These are phyloP conservation scores for Dryomyza anilis DNA, from an alignment of 2,888 invertebrate species.

Conservation along the genomic window DNA sequence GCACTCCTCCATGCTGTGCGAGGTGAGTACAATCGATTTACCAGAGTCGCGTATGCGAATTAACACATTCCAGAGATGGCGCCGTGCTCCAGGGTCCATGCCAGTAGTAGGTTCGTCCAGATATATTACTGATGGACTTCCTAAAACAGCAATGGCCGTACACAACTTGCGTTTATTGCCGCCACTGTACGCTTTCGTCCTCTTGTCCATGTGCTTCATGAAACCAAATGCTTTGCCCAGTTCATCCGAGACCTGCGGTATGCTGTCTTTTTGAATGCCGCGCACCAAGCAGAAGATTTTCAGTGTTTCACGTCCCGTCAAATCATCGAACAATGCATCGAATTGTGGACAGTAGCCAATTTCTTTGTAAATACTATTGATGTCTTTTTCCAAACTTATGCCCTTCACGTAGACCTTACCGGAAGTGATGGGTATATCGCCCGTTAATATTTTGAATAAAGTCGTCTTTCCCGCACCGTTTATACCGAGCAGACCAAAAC, in stretches of 20 bases:
- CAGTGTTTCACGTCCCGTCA: slow-evolving; percentile 74
- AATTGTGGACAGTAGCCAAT: slow-evolving; percentile 80
- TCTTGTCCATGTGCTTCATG: slow-evolving; percentile 68
- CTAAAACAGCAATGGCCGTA: slow-evolving; percentile 73
- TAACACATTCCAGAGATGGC: slow-evolving; percentile 80
- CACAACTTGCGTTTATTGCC: slow-evolving; percentile 78
- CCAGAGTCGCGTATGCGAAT: slow-evolving; percentile 72
- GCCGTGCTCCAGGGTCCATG: slow-evolving; percentile 64
- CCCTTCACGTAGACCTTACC: slow-evolving; percentile 75
- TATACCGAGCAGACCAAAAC: slow-evolving; percentile 81
- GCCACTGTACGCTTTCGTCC: slow-evolving; percentile 69
- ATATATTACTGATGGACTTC: slow-evolving; percentile 72
- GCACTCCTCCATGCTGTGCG: slow-evolving; percentile 87
- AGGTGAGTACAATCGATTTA: slow-evolving; percentile 79
- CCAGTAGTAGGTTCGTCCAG: slow-evolving; percentile 72
- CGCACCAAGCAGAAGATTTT: slow-evolving; percentile 70
- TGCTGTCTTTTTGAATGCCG: slow-evolving; percentile 64
- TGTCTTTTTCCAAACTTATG: slow-evolving; percentile 63
- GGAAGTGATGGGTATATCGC: slow-evolving; percentile 73
- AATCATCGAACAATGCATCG: slow-evolving; percentile 73
- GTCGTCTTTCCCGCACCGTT: slow-evolving; percentile 89
- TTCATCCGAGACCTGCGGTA: slow-evolving; percentile 49
- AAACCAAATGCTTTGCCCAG: slow-evolving; percentile 67
- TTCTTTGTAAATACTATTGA: slow-evolving; percentile 67
- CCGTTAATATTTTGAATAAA: slow-evolving; percentile 90